Evolutionary conservation across 2,888 invertebrate species (phyloP).

Genomic region (Eupithecia dodoneata): DNA sequence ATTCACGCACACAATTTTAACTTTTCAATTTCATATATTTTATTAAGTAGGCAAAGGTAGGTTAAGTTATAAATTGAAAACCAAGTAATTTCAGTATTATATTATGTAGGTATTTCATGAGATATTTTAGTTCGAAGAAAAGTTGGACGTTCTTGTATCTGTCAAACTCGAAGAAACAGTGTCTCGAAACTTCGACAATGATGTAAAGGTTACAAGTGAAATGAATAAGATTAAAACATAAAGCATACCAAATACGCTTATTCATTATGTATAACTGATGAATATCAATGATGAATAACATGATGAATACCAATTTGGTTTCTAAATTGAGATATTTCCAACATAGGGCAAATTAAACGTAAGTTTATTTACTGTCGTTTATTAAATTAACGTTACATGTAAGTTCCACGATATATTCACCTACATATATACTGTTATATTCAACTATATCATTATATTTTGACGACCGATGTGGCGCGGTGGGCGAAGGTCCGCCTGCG

Average conservation of each 20-base stretch:
- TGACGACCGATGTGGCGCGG: too few relatives aligned
- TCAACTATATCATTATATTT: too few relatives aligned
- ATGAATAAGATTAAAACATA: background rate
- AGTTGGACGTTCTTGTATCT: conserved; percentile 2
- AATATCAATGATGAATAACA: too few relatives aligned
- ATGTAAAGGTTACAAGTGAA: background rate
- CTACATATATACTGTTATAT: too few relatives aligned
- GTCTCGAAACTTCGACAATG: conserved; percentile 1
- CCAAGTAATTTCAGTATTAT: background rate
- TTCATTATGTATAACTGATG: background rate
- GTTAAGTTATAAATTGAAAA: background rate
- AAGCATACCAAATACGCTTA: background rate
- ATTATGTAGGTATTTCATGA: background rate
- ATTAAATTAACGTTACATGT: too few relatives aligned
- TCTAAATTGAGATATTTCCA: background rate
- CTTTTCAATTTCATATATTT: too few relatives aligned
- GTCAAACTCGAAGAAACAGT: conserved; percentile 5
- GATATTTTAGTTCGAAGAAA: background rate
- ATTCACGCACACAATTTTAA: too few relatives aligned
- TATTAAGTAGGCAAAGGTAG: too few relatives aligned
- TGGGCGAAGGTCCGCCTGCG: too few relatives aligned
- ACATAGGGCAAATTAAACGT: too few relatives aligned
- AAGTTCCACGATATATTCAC: too few relatives aligned
- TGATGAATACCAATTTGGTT: background rate
- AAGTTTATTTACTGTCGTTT: too few relatives aligned